Base-by-base conservation (phyloP, 2,888 invertebrate species). In the Mycogona germanica region DNA sequence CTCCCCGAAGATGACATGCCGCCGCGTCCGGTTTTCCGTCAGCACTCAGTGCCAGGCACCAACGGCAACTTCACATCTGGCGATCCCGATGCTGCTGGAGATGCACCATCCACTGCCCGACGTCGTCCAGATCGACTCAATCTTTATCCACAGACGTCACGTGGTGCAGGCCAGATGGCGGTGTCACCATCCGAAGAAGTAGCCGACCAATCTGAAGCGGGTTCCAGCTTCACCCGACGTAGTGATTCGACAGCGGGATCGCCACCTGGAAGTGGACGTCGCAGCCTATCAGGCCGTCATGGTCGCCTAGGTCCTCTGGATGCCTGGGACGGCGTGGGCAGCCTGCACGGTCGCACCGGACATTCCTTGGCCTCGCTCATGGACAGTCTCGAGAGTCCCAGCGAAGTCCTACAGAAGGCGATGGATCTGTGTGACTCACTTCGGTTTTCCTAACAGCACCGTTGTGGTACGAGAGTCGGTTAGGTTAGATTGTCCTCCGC, bases 331-430 rank as follows among this genome's bases (percentile, higher is more conserved):
- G 25, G 32, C 6, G 19, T 25, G 17, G n/a, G 35, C 5, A 17
- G 7, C 3, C 30, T 32, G n/a, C 4, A 17, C n/a, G 32, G 30
- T 7, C 6, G 14, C 6, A 28, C 6, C 7, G 52, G 44, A 12
- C 14, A 32, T 14, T 29, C 28, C 19, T 49, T 49, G 23, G 17
- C 54, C 2, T 54, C 49, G 5, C 49, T 54, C 21, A 54, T 54
- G 54, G 54, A 49, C 32, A 9, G 30, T 23, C 25, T 54, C 26
- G 54, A 49, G 29, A 57, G 53, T 50, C 57, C 55, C 23, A 48
- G 57, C 23, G 57, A 57, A 45, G 53, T 57, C 17, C 29, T 57
- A 38, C 55, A 54, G 21, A 57, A 56, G 51, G 57, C 57, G n/a
- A 49, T 57, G 46, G 57, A 57, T 35, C 28, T 57, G n/a, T 57